These are phyloP conservation scores for Scaptomyza cyrtandrae DNA, from an alignment of 2,888 invertebrate genomes.

Conservation along the genomic window DNA sequence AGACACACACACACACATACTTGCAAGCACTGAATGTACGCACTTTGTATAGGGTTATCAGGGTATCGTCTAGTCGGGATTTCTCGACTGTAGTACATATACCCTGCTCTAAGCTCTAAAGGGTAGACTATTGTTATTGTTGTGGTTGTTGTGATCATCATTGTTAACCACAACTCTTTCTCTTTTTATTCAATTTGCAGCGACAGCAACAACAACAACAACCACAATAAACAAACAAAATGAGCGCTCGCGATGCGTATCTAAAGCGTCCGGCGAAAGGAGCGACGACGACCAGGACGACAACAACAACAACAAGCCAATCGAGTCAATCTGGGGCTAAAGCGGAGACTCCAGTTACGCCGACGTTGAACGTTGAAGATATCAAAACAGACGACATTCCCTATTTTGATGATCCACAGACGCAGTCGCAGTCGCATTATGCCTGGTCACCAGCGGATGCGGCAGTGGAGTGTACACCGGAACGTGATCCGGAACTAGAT, in stretches of 20 bases:
- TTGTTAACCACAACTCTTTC: not conserved
- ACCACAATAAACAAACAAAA: conserved; percentile 41
- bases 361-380: conserved; percentile 57
- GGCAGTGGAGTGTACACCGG: conserved; percentile 4
- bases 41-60: no score
- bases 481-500: conserved; percentile 30
- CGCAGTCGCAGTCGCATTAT: conserved; percentile 20
- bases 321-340: not conserved
- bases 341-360: not conserved
- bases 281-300: conserved; percentile 19
- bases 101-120: no score
- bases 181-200: conserved; percentile 14
- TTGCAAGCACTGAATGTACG: no score
- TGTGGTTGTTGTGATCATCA: no score
- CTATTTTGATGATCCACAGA: conserved; percentile 61
- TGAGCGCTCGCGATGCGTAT: conserved; percentile 58
- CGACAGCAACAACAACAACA: not conserved
- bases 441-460: conserved; percentile 31
- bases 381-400: conserved; percentile 75
- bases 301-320: not conserved
- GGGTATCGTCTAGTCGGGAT: no score
- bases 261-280: conserved; percentile 47
- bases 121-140: no score
- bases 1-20: no score
- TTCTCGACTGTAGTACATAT: no score